These are phyloP conservation scores for Cariama cristata DNA, from an alignment of 2,113 vertebrate genomes.

Conservation along the genomic window DNA sequence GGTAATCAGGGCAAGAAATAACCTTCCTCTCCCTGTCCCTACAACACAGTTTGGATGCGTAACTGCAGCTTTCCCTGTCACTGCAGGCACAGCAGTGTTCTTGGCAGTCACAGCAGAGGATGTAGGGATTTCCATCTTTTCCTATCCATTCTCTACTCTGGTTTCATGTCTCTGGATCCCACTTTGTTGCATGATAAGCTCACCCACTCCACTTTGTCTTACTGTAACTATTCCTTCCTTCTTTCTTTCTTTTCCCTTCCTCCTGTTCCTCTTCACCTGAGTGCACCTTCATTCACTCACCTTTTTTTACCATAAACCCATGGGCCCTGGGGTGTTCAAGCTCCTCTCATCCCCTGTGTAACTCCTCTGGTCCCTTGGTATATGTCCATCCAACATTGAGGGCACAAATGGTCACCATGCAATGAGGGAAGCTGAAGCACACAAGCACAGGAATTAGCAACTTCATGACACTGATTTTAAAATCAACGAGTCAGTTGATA, in stretches of 20 bases:
- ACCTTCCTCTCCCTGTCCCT: not conserved
- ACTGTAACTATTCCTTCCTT: not conserved
- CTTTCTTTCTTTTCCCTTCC: not conserved
- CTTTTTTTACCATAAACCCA: not conserved
- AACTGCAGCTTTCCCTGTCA: not conserved
- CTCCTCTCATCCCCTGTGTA: not conserved
- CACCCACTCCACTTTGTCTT: not conserved
- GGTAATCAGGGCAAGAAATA: not conserved
- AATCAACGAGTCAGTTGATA: not conserved
- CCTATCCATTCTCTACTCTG: not conserved
- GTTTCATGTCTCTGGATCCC: not conserved
- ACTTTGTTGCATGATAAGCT: not conserved
- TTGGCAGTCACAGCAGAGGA: not conserved
- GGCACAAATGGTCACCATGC: not conserved
- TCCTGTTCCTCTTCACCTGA: not conserved
- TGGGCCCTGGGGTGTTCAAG: not conserved
- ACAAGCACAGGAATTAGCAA: not conserved
- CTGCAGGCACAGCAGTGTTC: not conserved
- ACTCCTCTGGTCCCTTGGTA: not conserved
- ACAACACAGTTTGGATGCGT: not conserved
- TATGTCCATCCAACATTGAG: rapidly evolving
- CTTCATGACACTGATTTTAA: not conserved
- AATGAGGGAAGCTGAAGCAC: not conserved
- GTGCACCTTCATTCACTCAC: not conserved
- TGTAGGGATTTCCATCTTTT: slow-evolving; percentile 2